Evolutionary conservation across 2,113 vertebrate genomes (phyloP), one percentile per base, ranked within the genome.

Genomic region (Panurus biarmicus): DNA sequence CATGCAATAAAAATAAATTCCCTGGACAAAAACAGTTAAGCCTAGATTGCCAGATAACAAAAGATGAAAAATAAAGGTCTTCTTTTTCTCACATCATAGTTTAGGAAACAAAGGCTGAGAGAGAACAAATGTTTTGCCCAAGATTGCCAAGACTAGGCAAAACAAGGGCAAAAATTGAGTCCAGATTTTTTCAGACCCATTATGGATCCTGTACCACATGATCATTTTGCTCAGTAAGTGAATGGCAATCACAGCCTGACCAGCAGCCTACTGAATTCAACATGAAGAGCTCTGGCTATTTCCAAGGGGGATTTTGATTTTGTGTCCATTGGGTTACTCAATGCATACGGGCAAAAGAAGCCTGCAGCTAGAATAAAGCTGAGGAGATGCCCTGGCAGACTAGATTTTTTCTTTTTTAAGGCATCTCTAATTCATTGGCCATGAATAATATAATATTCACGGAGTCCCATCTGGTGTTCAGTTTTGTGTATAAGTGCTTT

Each of bases 381-480:
- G 54, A 67, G 72, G 38, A 47, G 16, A 11, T 51, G 44, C 22
- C 13, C 60, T 31, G 48, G 60, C 57, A 87, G 72, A 70, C 35
- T 50, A 80, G 44, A 71, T 51, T 75, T 42, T 35, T 76, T 82
- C 20, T 84, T 57, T 84, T 88, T 81, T 42, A 87, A 93, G 54
- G 64, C 71, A 51, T 70, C 38, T 62, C 71, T 91, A 73, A 85
- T 62, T 89, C 81, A 93, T 33, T 56, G 8, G 22, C 44, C 40
- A 40, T 71, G n/a, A 91, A 94, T 80, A 88, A 78, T 61, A 90
- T 29, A 82, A 88, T 87, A 92, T 83, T 96, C 77, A 80, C 1
- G 1, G 54, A 92, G 78, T 83, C 88, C 71, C 86, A 85, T 85
- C 88, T 88, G 79, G 47, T 93, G 56, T 93, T 96, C 90, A 91